These are phyloP conservation scores for Eurosta solidaginis DNA, from an alignment of 1,140 invertebrate genomes.

Conservation along the genomic window DNA sequence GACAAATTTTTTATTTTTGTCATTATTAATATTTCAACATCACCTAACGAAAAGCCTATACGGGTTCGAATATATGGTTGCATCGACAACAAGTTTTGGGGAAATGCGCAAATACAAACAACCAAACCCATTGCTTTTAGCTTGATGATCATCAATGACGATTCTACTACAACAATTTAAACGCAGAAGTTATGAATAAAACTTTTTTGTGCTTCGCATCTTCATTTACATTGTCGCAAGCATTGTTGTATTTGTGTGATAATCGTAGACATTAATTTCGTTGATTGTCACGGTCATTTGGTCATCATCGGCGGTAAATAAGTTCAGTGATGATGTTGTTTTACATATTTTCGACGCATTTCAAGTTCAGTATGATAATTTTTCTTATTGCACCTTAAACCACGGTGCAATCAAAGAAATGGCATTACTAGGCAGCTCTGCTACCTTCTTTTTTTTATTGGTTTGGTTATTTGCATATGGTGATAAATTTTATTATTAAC, in stretches of 20 bases:
- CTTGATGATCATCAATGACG: not conserved
- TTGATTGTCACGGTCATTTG: not conserved
- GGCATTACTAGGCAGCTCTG: not conserved
- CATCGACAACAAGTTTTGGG: slow-evolving; percentile 1
- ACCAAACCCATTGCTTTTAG: not conserved
- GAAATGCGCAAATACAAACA: not conserved
- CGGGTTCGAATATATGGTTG: not conserved
- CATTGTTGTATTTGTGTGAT: not conserved
- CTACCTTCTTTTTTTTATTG: not conserved
- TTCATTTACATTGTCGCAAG: not conserved
- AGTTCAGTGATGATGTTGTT: no score
- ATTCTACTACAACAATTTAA: not conserved
- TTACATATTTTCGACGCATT: not conserved
- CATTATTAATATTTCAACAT: not conserved
- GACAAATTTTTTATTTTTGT: not conserved
- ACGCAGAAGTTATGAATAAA: no score
- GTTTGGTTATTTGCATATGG: not conserved
- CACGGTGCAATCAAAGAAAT: not conserved
- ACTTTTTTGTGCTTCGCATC: no score
- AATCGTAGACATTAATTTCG: not conserved
- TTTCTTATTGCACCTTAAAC: not conserved
- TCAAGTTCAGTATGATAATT: not conserved
- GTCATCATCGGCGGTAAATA: not conserved
- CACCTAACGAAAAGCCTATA: not conserved
- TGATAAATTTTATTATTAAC: not conserved